A percentile compares a stretch with the other conserved stretches of the same genome.
Evolutionary conservation across 1,140 invertebrate species (phyloP).

Genomic region (Hetaerina americana): DNA sequence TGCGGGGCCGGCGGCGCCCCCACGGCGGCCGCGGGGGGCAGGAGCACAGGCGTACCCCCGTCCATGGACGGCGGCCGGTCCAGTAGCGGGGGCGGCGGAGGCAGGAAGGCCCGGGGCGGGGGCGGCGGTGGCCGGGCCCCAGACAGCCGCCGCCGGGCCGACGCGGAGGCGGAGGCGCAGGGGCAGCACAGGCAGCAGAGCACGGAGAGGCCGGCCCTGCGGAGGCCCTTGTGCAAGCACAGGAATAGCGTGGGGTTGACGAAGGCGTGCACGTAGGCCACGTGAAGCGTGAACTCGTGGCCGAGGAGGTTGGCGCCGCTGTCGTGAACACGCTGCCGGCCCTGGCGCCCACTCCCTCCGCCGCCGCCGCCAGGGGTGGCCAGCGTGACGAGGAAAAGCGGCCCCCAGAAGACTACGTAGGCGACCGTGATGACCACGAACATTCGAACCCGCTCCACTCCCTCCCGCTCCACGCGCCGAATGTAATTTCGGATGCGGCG

Average conservation of each 20-base stretch:
- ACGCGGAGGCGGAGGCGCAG: too few relatives aligned
- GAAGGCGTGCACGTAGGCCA: constrained; percentile 75
- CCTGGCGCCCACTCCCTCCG: neutral
- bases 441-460: constrained; percentile 66
- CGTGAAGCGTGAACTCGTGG: constrained; percentile 62
- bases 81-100: neutral
- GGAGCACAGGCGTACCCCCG: neutral
- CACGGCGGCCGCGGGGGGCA: neutral
- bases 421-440: constrained; percentile 71
- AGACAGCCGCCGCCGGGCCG: constrained; percentile 38
- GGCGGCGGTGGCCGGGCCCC: neutral
- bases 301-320: neutral
- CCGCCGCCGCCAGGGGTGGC: constrained; percentile 44
- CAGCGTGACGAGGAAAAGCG: constrained; percentile 69
- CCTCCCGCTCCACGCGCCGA: constrained; percentile 59
- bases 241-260: constrained; percentile 72
- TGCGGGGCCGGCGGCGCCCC: too few relatives aligned
- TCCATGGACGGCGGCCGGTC: neutral
- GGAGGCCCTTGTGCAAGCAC: constrained; percentile 58
- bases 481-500: constrained; percentile 64
- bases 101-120: neutral
- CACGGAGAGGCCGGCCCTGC: constrained; percentile 47
- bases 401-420: constrained; percentile 79
- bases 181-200: constrained; percentile 57
- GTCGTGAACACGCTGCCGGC: neutral